Evolutionary conservation across 2,888 invertebrate genomes (phyloP).

Genomic region (Drosophila pseudotakahashii): DNA sequence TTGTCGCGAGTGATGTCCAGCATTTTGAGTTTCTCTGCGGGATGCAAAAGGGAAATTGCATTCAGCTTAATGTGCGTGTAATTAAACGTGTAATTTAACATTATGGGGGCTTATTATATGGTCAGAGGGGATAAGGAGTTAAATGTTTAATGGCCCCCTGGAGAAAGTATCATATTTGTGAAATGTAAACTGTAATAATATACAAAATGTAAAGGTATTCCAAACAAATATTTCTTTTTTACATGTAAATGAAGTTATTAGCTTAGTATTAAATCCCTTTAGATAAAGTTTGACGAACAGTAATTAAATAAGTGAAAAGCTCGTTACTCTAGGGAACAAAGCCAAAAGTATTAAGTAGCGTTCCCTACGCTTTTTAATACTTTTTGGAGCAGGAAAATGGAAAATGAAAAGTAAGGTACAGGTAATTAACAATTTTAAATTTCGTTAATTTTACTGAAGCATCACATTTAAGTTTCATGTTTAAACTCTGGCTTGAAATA

Average conservation of each 20-base stretch:
- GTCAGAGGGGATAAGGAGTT: neutral
- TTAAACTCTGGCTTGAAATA: no score
- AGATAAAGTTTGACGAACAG: neutral
- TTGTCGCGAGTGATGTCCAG: conserved; percentile 94
- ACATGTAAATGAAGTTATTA: no score
- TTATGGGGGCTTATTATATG: conserved; percentile 6
- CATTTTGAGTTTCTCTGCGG: conserved; percentile 88
- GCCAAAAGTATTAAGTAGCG: neutral
- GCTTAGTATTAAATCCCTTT: neutral
- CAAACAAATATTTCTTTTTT: neutral
- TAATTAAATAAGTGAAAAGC: neutral
- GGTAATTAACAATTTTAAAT: neutral
- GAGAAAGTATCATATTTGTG: neutral
- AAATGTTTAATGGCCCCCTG: conserved; percentile 7
- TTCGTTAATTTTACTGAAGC: neutral
- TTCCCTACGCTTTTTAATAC: neutral
- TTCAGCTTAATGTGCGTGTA: conserved; percentile 30
- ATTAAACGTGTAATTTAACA: conserved; percentile 33
- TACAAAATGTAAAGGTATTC: no score
- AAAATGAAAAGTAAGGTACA: neutral
- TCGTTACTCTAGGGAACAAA: neutral
- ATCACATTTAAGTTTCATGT: neutral
- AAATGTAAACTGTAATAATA: neutral
- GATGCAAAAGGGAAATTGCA: conserved; percentile 25
- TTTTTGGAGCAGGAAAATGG: neutral